Conservation (phyloP, 1,140 invertebrate genomes). For the Nephotettix cincticeps region DNA sequence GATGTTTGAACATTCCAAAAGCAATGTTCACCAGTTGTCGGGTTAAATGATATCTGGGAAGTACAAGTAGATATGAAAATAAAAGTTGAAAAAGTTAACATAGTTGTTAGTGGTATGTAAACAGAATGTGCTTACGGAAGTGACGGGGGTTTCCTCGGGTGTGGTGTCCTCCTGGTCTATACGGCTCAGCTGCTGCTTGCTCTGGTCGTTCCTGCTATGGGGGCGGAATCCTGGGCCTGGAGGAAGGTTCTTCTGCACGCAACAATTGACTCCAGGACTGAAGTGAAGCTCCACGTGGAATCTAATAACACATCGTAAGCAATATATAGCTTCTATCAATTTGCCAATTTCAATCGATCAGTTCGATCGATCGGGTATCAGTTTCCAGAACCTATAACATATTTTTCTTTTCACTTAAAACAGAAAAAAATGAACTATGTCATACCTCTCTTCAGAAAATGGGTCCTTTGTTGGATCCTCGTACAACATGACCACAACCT, state of each 20-base stretch:
- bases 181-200: conserved; percentile 18
- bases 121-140: conserved; percentile 8
- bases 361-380: no score
- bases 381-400: no score
- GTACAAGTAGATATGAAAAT: background rate
- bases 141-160: background rate
- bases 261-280: conserved; percentile 95
- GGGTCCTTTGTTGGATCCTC: conserved; percentile 97
- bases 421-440: no score
- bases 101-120: background rate
- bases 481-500: conserved; percentile 99
- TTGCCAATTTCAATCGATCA: no score
- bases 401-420: no score
- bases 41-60: no score
- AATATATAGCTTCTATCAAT: no score
- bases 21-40: no score
- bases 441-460: conserved; percentile 77
- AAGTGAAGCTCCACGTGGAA: conserved; percentile 98
- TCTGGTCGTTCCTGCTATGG: conserved; percentile 76
- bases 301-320: conserved; percentile 48
- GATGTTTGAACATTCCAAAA: no score
- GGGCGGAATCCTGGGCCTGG: conserved; percentile 92
- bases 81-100: background rate
- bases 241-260: conserved; percentile 90
- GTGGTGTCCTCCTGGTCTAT: conserved; percentile 35